Base-by-base conservation (phyloP, 1,140 invertebrate genomes). In the Cydia pomonella region DNA sequence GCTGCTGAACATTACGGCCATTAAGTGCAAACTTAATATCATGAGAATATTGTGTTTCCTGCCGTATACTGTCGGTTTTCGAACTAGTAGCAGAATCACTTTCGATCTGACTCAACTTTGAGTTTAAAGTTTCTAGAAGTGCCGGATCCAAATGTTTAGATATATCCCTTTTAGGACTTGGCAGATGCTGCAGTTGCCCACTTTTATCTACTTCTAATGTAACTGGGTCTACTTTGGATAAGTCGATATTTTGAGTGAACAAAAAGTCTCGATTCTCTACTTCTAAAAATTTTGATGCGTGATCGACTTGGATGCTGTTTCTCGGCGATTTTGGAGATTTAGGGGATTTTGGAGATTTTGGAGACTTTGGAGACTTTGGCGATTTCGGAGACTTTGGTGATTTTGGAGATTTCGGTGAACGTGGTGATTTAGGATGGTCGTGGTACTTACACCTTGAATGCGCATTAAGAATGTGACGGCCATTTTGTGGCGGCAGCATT, bases 51-150 rank as follows among this genome's bases (percentile, higher is more conserved):
- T 94, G 93, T 12, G 94, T 92, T 44, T 95, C 94, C 73, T 95
- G 94, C 79, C 94, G 94, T 77, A 95, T 92, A 81, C 95, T 95
- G 74, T 96, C 95, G 2, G 95, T 95, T 85, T 95, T 94, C 1
- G 95, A 95, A 82, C 95, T 95, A 2, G 95, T 95, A 0, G 95
- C 95, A 0, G 95, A 95, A 86, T 96, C 95, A 78, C 95, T 95
- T 89, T 96, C 95, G 64, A 96, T 96, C 87, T 95, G 95, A 82
- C 95, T 95, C 3, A 96, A 85, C 92, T 96, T 96, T n/a, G 95
- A 95, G 87, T 95, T 96, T 9, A 96, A 85, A 16, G 95, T 95
- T 84, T 96, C 95, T 44, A 96, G 86, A 33, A 95, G 87, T 16
- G 93, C 93, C 21, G 95, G 95, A 88, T 96, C 95, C 79, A 96